Evolutionary conservation across 1,140 invertebrate species (phyloP), one percentile per base, ranked within the genome.

Genomic region (Drosophila pseudoobscura): DNA sequence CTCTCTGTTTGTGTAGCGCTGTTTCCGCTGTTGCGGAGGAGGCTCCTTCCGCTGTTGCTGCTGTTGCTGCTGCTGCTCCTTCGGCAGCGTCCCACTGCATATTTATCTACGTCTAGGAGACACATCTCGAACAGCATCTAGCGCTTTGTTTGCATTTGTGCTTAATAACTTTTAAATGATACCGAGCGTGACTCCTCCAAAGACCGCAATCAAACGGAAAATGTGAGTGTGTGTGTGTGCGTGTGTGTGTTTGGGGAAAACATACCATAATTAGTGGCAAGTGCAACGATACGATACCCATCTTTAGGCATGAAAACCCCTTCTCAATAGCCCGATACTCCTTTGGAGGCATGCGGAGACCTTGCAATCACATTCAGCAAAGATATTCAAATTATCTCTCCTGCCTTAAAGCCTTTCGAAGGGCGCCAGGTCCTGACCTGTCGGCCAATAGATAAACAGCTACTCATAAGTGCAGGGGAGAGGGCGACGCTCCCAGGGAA

Each of bases 161-260:
- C 78, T 78, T 87, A 87, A 87, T 85, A 85, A 80, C 69, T 78
- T 76, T 75, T 66, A 62, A 58, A 63, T 65, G 59, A 62, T 75
- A 56, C 65, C 74, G 51, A 45, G 52, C 35, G 46, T 47, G 58
- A 45, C 45, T 73, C 44, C 55, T 58, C 50, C 11, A 74, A 26
- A 11, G 50, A 52, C 35, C 26, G 31, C 57, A 64, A 44, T 49
- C 31, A 47, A 62, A 44, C 11, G 41, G 13, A 46, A 51, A 50
- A 15, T 22, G 29, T 29, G 17, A 49, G 52, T 20, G 20, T 56
- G 35, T 13, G 35, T 29, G 46, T 52, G 52, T 20, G 20, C 52
- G 35, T 13, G 35, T 29, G 46, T 52, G 39, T 26, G 47, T 43
- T 20, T 7, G 47, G 29, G 24, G 47, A 26, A 54, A 50, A 46